Conservation (phyloP, 2,797 vertebrate species). For the Intellagama lesueurii region DNA sequence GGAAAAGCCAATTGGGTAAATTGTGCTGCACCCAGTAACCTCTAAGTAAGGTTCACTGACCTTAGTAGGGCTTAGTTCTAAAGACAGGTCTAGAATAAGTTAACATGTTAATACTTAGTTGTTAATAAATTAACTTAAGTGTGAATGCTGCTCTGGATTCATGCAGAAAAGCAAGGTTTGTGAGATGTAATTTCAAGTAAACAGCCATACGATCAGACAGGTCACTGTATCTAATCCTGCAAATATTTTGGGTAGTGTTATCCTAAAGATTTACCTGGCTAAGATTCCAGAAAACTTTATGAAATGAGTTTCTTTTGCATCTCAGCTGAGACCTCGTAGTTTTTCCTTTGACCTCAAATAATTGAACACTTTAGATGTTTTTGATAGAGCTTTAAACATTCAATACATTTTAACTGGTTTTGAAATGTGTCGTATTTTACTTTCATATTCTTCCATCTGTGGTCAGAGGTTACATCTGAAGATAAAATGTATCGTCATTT, state of each 20-base stretch:
- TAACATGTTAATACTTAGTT: background rate
- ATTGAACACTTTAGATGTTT: conserved; percentile 25
- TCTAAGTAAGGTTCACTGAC: background rate
- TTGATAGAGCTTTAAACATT: conserved; percentile 49
- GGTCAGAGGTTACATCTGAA: conserved; percentile 49
- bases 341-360: conserved; percentile 10
- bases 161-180: background rate
- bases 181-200: background rate
- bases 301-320: conserved; percentile 27
- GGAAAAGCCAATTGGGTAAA: too few species aligned
- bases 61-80: background rate
- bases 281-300: background rate
- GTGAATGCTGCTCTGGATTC: background rate
- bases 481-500: conserved; percentile 50
- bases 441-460: conserved; percentile 37
- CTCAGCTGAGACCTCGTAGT: background rate
- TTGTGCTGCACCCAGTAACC: background rate
- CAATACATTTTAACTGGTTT: conserved; percentile 52
- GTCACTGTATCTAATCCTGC: background rate
- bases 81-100: background rate
- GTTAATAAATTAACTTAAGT: background rate
- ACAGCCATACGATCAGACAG: background rate
- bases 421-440: conserved; percentile 47
- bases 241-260: background rate
- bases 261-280: conserved; percentile 5